These are phyloP conservation scores for Trichoplax adhaerens DNA, from an alignment of 37 sponge, comb jelly and placozoan genomes.

Conservation along the genomic window DNA sequence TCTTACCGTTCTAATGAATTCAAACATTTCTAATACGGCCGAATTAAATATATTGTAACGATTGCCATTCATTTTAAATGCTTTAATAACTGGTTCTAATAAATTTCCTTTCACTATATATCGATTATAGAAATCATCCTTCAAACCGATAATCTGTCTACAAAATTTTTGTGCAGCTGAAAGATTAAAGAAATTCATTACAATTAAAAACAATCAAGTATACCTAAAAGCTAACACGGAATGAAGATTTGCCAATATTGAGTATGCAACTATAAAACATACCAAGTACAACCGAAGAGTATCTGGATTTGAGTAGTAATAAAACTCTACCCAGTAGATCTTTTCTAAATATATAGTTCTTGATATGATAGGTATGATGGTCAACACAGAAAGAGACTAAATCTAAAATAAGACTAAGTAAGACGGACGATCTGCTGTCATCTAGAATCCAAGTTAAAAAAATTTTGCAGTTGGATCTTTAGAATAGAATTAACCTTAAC, in stretches of 20 bases:
- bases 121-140: conserved; percentile 85
- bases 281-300: conserved; percentile 16
- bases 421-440: conserved; percentile 16
- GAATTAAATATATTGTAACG: conserved; percentile 92
- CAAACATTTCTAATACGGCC: conserved; percentile 83
- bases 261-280: too few species aligned
- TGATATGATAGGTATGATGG: conserved; percentile 81
- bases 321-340: conserved; percentile 44
- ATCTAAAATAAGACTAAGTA: conserved; percentile 78
- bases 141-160: conserved; percentile 77
- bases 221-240: too few species aligned
- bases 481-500: too few species aligned
- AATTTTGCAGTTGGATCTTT: too few species aligned
- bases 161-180: conserved; percentile 10
- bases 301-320: conserved; percentile 15
- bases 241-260: too few species aligned
- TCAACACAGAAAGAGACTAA: conserved; percentile 80
- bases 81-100: conserved; percentile 53
- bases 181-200: too few species aligned
- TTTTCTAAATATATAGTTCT: conserved; percentile 82
- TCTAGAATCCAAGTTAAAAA: neutral
- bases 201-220: too few species aligned
- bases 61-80: conserved; percentile 54
- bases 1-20: conserved; percentile 48
- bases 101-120: conserved; percentile 77